Base-by-base conservation (phyloP, 2,888 invertebrate genomes). In the Hirtodrosophila alboralis region DNA sequence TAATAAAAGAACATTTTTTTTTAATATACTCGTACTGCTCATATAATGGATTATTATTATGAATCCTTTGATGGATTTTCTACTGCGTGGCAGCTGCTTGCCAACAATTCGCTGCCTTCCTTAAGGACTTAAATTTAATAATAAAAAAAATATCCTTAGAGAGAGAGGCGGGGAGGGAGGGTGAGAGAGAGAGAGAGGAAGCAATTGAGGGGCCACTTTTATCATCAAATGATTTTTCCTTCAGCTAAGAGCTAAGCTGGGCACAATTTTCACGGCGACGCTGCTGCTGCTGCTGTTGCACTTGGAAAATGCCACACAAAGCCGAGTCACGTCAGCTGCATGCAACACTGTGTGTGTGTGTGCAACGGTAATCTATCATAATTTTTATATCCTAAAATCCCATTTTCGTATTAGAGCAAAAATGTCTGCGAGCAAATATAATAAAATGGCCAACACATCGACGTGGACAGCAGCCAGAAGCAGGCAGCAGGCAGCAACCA, bases 371-470 rank as follows among this genome's bases (percentile, higher is more conserved):
- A 87, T 87, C 87, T 87, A 87, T 87, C 87, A 87, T 87, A 87
- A 88, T 87, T 87, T 88, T 87, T 87, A 87, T 87, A 87, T 87
- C 87, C 87, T 84, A 85, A 87, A 87, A 87, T 87, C 87, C 88
- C 75, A 87, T 88, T 87, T 87, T 85, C 73, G 79, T 86, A 87
- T 85, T 86, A 88, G 79, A 76, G 84, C 73, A 81, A 86, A 84
- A 81, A 88, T 86, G 88, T 84, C 84, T 86, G 79, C 75, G 69
- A 86, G 85, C 86, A 79, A 79, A 86, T 87, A 86, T 80, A 86
- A 85, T 84, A 85, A 86, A 84, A 86, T 83, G 75, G 68, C 69
- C 74, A 85, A 75, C 78, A 79, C 81, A 79, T 75, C 69, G 67
- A 68, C 68, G 63, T 65, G 74, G 69, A 60, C 54, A 58, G 37